phyloP scores from a whole-genome alignment of 2,797 vertebrate species.

The Lepus oiostolus region DNA sequence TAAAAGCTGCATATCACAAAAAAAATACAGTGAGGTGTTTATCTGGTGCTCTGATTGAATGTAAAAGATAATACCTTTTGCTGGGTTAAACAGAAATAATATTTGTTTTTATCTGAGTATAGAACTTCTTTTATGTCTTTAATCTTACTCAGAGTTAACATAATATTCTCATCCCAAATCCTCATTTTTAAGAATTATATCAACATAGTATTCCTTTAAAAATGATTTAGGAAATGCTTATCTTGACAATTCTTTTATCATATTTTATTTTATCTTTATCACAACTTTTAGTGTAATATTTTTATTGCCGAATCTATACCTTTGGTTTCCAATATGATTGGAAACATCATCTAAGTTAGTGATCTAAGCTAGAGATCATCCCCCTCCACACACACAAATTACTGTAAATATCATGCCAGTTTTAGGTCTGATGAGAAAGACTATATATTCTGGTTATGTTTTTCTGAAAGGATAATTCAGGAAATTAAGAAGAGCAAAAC shows the following conservation, averaged over 20 bases:
- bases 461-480: conserved; percentile 4
- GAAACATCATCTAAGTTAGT: background rate
- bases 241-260: background rate
- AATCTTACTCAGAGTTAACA: conserved; percentile 12
- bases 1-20: background rate
- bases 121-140: background rate
- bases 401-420: background rate
- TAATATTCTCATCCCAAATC: background rate
- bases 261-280: background rate
- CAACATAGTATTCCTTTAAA: background rate
- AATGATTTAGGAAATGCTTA: background rate
- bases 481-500: background rate
- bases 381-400: background rate
- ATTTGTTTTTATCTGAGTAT: conserved; percentile 35
- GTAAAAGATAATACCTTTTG: background rate
- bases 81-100: background rate
- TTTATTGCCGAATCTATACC: background rate
- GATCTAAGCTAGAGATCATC: background rate
- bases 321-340: background rate
- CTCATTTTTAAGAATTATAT: background rate
- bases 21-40: conserved; percentile 33
- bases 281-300: background rate
- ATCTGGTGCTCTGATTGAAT: background rate
- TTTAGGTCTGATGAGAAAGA: background rate
- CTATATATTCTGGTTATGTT: no score